A percentile compares a stretch with the other conserved stretches of the same genome.
Evolutionary conservation across 2,888 invertebrate species (phyloP).

Genomic region (Melanophora roralis): DNA sequence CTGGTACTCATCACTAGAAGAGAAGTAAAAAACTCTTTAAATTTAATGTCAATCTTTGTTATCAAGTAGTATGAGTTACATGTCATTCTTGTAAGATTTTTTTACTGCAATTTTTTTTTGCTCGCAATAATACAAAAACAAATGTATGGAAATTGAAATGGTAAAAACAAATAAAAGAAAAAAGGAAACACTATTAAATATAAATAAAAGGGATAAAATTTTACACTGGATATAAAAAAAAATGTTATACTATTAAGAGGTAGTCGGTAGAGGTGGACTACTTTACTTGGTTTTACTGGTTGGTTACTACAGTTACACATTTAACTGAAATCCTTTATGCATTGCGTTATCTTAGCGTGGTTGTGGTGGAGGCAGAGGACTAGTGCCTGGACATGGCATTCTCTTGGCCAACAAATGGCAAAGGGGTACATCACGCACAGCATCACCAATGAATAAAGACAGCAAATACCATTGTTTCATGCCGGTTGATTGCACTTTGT

Average conservation of each 20-base stretch:
- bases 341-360: constrained; percentile 67
- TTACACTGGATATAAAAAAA: constrained; percentile 6
- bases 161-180: constrained; percentile 31
- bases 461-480: constrained; percentile 89
- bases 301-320: constrained; percentile 1
- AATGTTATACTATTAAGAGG: constrained; percentile 55
- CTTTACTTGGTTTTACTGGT: constrained; percentile 32
- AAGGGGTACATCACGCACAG: constrained; percentile 87
- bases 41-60: constrained; percentile 40
- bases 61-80: constrained; percentile 30
- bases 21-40: constrained; percentile 37
- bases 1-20: neutral
- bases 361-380: constrained; percentile 73
- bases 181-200: constrained; percentile 38
- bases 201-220: constrained; percentile 42
- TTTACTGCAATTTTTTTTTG: constrained; percentile 21
- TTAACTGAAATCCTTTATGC: neutral
- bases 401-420: constrained; percentile 89
- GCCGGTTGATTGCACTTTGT: constrained; percentile 85
- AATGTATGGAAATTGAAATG: constrained; percentile 21
- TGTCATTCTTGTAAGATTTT: constrained; percentile 32
- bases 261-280: constrained; percentile 49
- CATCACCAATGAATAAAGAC: constrained; percentile 91
- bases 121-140: constrained; percentile 8
- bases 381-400: constrained; percentile 79